Conservation (phyloP, 2,797 vertebrate genomes). For the Myotis findleyi region DNA sequence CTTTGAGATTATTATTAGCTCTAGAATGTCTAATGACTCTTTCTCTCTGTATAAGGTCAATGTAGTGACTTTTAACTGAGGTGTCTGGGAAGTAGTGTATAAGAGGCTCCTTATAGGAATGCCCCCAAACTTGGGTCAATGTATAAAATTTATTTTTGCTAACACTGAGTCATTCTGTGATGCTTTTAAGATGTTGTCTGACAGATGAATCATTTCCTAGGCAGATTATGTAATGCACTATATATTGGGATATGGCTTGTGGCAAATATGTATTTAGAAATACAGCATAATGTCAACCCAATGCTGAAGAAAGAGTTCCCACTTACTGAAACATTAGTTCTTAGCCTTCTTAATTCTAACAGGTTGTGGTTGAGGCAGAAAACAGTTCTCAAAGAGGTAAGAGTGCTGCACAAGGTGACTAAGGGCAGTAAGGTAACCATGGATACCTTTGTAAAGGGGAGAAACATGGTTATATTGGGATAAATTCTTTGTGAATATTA, state of each 20-base stretch:
- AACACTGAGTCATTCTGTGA: neutral
- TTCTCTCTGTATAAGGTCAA: neutral
- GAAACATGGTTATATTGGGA: neutral
- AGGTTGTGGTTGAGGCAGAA: neutral
- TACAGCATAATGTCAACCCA: neutral
- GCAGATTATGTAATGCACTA: neutral
- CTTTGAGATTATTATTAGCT: constrained; percentile 25
- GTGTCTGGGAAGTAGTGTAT: neutral
- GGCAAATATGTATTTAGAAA: neutral
- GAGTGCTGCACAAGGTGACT: neutral
- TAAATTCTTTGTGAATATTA: constrained; percentile 10
- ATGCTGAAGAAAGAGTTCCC: neutral
- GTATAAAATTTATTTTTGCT: constrained; percentile 27
- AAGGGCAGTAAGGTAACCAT: neutral
- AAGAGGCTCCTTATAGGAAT: neutral
- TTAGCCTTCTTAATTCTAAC: neutral
- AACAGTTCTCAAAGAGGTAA: constrained; percentile 6
- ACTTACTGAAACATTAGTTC: constrained; percentile 24
- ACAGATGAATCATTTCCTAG: neutral
- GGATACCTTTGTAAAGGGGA: neutral
- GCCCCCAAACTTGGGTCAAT: neutral
- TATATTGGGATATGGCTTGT: neutral
- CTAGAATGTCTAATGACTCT: neutral
- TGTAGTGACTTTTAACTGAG: neutral
- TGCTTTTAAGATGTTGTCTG: neutral